These are phyloP conservation scores for Oscheius sp. DNA, from an alignment of 2,888 invertebrate species.

Conservation along the genomic window DNA sequence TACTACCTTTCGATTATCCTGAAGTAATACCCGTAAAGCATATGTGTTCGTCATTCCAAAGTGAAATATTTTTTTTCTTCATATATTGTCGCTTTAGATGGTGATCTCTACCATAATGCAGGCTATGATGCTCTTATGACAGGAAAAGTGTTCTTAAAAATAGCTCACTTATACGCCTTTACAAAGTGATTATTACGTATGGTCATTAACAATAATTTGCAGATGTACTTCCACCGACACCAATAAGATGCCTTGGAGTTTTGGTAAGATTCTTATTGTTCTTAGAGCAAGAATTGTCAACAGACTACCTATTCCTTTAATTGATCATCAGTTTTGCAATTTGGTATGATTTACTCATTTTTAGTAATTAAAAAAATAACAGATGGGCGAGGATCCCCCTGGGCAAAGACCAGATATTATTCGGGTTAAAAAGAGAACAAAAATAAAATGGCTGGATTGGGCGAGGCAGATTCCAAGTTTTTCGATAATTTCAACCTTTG, in stretches of 20 bases:
- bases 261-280: slow-evolving; percentile 39
- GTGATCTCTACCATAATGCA: slow-evolving; percentile 41
- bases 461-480: too few relatives aligned
- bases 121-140: slow-evolving; percentile 44
- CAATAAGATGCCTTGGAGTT: slow-evolving; percentile 31
- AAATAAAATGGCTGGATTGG: slow-evolving; percentile 1
- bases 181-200: slow-evolving; percentile 7
- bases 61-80: background rate
- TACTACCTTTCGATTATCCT: slow-evolving; percentile 42
- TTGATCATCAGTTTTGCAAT: slow-evolving; percentile 41
- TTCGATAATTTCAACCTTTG: background rate
- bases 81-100: background rate
- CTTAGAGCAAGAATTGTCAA: slow-evolving; percentile 32
- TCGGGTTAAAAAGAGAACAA: slow-evolving; percentile 32
- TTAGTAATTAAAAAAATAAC: background rate
- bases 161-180: slow-evolving; percentile 27
- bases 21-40: slow-evolving; percentile 4
- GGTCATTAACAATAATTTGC: background rate
- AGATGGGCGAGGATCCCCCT: slow-evolving; percentile 39
- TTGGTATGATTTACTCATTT: slow-evolving; percentile 24
- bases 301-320: slow-evolving; percentile 42
- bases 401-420: slow-evolving; percentile 39
- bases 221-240: slow-evolving; percentile 37
- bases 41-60: background rate
- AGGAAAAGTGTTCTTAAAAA: slow-evolving; percentile 39